Evolutionary conservation across 2,113 vertebrate species (phyloP).

Genomic region (Riparia riparia): DNA sequence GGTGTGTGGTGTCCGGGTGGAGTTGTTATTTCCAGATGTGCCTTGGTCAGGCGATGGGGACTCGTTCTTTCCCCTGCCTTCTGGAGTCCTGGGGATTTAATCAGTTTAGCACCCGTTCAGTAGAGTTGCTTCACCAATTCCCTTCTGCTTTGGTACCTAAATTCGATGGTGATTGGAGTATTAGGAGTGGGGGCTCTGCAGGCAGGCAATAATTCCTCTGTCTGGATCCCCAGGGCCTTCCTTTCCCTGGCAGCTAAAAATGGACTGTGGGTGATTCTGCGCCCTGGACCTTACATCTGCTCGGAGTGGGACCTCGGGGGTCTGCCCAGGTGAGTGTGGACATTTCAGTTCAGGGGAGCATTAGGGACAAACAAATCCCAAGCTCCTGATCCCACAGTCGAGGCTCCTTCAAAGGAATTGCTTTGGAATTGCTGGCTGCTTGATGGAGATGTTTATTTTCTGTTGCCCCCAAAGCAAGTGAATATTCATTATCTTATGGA

Average conservation of each 20-base stretch:
- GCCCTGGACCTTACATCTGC: slow-evolving; percentile 93
- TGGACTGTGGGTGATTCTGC: slow-evolving; percentile 90
- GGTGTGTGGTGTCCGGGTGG: neutral
- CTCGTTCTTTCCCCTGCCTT: neutral
- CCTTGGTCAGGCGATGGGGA: neutral
- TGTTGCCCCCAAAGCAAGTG: neutral
- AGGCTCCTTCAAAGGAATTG: neutral
- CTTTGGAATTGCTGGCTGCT: neutral
- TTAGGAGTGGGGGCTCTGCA: neutral
- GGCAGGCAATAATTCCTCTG: neutral
- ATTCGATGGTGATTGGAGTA: neutral
- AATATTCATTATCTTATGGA: neutral
- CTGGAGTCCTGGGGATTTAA: neutral
- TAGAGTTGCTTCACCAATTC: neutral
- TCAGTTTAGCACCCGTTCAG: neutral
- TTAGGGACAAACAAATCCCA: neutral
- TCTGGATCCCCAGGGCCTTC: slow-evolving; percentile 80
- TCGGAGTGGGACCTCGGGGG: slow-evolving; percentile 90
- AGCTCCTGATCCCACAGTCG: rapidly evolving
- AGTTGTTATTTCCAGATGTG: neutral
- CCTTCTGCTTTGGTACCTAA: neutral
- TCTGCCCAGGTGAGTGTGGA: slow-evolving; percentile 84
- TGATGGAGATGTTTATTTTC: neutral
- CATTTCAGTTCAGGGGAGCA: rapidly evolving
- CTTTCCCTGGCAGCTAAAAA: slow-evolving; percentile 81